phyloP scores from a whole-genome alignment of 2,888 invertebrate genomes.

The Apoda limacodes region DNA sequence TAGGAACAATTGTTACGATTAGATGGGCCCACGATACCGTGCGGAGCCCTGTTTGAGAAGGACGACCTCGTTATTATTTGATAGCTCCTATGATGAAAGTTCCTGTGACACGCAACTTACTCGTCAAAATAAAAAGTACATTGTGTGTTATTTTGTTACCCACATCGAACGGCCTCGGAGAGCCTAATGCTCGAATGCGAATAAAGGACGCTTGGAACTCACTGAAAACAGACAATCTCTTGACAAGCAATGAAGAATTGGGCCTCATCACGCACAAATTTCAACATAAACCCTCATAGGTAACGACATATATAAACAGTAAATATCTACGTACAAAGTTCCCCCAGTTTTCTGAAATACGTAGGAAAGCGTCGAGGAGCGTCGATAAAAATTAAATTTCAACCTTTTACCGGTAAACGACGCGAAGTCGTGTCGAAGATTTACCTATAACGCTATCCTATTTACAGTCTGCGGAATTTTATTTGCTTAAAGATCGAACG shows the following conservation, averaged over 20 bases:
- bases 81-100: constrained; percentile 62
- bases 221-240: constrained; percentile 45
- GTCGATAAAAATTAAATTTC: constrained; percentile 51
- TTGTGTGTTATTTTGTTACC: constrained; percentile 47
- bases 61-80: constrained; percentile 62
- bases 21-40: constrained; percentile 48
- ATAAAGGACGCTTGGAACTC: constrained; percentile 40
- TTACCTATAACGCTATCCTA: constrained; percentile 58
- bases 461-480: constrained; percentile 63
- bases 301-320: no score
- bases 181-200: constrained; percentile 48
- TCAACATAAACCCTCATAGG: constrained; percentile 29
- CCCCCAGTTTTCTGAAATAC: no score
- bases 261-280: constrained; percentile 58
- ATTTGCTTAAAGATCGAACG: constrained; percentile 66
- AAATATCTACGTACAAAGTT: no score
- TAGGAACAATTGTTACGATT: constrained; percentile 46
- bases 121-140: constrained; percentile 59
- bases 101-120: constrained; percentile 60
- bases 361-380: constrained; percentile 25
- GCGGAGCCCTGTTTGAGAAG: constrained; percentile 39
- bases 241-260: constrained; percentile 53
- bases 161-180: constrained; percentile 28
- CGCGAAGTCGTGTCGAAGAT: constrained; percentile 42
- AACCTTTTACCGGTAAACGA: constrained; percentile 43